Percentiles rank a stretch among this genome's conserved stretches.
These are phyloP conservation scores for Tauraco erythrolophus DNA, from an alignment of 2,113 vertebrate species.

Conservation along the genomic window DNA sequence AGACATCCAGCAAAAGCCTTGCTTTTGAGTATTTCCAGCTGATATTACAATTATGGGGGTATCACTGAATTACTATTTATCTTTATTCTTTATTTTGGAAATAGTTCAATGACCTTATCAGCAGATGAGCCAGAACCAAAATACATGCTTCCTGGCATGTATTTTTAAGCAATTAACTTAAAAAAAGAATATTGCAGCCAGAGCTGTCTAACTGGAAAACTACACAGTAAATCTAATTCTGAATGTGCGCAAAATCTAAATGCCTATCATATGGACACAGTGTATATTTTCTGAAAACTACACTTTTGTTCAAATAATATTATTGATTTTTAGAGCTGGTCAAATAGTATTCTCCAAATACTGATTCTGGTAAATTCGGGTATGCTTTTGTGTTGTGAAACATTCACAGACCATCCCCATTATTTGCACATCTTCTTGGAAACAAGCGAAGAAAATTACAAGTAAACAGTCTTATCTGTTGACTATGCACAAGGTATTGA, in stretches of 20 bases:
- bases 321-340: background rate
- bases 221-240: background rate
- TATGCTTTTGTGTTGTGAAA: background rate
- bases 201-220: background rate
- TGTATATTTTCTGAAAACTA: background rate
- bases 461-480: background rate
- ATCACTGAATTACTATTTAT: background rate
- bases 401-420: background rate
- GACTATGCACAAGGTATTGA: background rate
- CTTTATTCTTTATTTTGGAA: conserved; percentile 18
- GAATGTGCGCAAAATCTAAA: background rate
- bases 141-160: background rate
- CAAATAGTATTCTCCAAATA: background rate
- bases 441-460: background rate
- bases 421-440: background rate
- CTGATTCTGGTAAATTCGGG: background rate
- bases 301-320: background rate
- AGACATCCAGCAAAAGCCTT: background rate
- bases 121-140: conserved; percentile 25
- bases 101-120: background rate
- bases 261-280: background rate
- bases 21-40: background rate
- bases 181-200: background rate
- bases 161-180: background rate
- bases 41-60: background rate